Conservation (phyloP, 2,113 vertebrate genomes). For the Catharus minimus region DNA sequence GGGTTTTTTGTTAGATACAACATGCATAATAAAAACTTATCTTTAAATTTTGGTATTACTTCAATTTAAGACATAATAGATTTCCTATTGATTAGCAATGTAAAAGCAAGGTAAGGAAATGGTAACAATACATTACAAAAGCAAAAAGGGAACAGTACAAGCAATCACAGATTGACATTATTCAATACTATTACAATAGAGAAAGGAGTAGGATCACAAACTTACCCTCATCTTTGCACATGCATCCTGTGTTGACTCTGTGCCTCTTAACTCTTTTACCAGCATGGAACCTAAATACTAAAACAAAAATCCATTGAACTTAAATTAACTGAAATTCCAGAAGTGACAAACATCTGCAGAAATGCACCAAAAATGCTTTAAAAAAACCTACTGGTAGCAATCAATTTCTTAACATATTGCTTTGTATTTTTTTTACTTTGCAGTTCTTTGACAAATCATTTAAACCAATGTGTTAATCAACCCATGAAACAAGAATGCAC, state of each 20-base stretch:
- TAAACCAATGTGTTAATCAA: not conserved
- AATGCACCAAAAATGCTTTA: not conserved
- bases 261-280: constrained; percentile 97
- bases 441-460: not conserved
- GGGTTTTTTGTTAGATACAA: not conserved
- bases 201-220: constrained; percentile 36
- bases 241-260: constrained; percentile 97
- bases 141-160: constrained; percentile 18
- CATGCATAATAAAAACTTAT: not conserved
- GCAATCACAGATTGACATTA: not conserved
- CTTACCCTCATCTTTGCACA: constrained; percentile 99
- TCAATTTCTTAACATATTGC: not conserved
- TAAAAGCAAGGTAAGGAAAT: constrained; percentile 22
- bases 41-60: not conserved
- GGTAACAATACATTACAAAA: not conserved
- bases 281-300: constrained; percentile 99
- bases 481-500: constrained; percentile 27
- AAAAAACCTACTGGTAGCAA: not conserved
- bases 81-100: not conserved
- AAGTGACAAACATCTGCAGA: not conserved
- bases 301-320: constrained; percentile 52
- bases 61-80: not conserved
- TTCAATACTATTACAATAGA: not conserved
- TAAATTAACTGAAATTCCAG: not conserved
- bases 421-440: not conserved